Evolutionary conservation across 2,888 invertebrate genomes (phyloP).

Genomic region (Chaetoderma sp.): DNA sequence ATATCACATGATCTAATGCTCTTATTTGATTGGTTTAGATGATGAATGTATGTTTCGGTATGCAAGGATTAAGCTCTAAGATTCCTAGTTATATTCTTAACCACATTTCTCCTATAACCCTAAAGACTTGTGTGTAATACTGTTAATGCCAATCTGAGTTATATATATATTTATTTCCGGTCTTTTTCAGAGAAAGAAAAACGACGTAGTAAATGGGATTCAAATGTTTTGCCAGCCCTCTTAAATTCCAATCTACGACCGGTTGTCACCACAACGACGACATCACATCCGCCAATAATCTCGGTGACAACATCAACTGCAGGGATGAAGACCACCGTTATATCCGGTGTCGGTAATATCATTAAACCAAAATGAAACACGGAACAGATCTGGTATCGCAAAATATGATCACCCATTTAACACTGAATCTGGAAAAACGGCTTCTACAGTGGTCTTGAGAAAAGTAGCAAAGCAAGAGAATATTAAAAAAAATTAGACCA

Average conservation of each 20-base stretch:
- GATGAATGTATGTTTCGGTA: no score
- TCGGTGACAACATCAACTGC: slow-evolving; percentile 79
- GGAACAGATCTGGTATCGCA: background rate
- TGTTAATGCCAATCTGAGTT: no score
- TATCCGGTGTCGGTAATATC: slow-evolving; percentile 91
- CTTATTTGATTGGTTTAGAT: no score
- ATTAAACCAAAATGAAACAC: slow-evolving; percentile 69
- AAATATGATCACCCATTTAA: background rate
- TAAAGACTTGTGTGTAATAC: no score
- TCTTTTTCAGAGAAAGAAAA: slow-evolving; percentile 60
- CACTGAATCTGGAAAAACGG: background rate
- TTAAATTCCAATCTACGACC: slow-evolving; percentile 39
- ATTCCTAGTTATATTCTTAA: no score
- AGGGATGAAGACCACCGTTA: slow-evolving; percentile 91
- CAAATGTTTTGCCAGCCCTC: slow-evolving; percentile 54
- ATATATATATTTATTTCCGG: no score
- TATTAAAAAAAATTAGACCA: background rate
- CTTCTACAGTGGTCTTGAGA: slow-evolving; percentile 1
- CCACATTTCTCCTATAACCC: no score
- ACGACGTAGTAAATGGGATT: slow-evolving; percentile 63
- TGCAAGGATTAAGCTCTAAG: no score
- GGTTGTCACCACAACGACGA: slow-evolving; percentile 61
- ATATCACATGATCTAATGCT: no score
- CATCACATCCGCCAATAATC: slow-evolving; percentile 72
- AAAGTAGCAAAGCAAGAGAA: background rate